Evolutionary conservation across 2,113 vertebrate genomes (phyloP), one percentile per base, ranked within the genome.

Genomic region (Alligator mississippiensis): DNA sequence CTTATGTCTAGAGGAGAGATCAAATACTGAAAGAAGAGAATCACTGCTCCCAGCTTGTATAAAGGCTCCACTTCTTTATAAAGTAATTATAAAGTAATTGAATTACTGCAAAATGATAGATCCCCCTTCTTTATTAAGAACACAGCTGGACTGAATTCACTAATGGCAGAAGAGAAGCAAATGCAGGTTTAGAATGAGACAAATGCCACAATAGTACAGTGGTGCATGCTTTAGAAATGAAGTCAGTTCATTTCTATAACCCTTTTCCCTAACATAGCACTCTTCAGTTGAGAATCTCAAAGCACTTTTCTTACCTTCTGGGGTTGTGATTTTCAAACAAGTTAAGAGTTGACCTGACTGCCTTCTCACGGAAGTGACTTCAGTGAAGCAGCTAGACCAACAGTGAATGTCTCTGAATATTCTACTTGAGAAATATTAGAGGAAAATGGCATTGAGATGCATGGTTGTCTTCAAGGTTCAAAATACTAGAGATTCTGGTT

Each of bases 161-260:
- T 58, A 55, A 19, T 0, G 0, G 59, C 25, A 84, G 28, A 30
- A 80, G 55, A 34, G 24, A 84, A 87, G 64, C 25, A 11, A 63
- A 77, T 22, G 24, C 79, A 90, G 19, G 21, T 91, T 19, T 30
- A 24, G 24, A 64, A 18, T 78, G 47, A 83, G 80, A 81, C 1
- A 4, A 27, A 80, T 38, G 72, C 72, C 70, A n/a, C 38, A 75
- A 57, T 16, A 55, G 6, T 13, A 24, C 1, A 68, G 30, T 55
- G 77, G 38, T 2, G 25, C 0, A 0, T 28, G 2, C 30, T 60
- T 58, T 72, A 54, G 61, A 82, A 63, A 75, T 19, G 57, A 77
- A 82, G 38, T 59, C 18, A 9, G 2, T 58, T 80, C 19, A 11
- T 16, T 55, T 70, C 22, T 38, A 61, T 0, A 0, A 72, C 54